Conservation (phyloP, 2,113 vertebrate genomes). For the Hystrix brachyura region DNA sequence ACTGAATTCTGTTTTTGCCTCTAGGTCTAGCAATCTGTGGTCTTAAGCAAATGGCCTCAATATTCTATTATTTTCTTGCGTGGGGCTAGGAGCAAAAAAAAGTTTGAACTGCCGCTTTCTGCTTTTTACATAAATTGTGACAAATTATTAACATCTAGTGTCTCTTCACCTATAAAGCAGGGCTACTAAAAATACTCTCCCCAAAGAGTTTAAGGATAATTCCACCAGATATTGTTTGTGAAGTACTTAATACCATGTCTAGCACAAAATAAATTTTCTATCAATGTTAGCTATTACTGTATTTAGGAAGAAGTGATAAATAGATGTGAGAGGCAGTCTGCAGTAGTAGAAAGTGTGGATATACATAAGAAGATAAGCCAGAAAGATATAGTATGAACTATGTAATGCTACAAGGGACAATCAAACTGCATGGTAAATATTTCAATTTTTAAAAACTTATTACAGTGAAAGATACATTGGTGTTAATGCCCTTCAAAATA, state of each 20-base stretch:
- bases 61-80: neutral
- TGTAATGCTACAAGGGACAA: neutral
- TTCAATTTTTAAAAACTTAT: neutral
- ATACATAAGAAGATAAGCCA: neutral
- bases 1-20: neutral
- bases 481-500: neutral
- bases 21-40: neutral
- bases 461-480: neutral
- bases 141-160: neutral
- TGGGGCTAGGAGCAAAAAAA: neutral
- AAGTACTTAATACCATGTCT: neutral
- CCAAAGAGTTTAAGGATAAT: neutral
- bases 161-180: conserved; percentile 14
- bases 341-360: neutral
- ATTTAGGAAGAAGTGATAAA: conserved; percentile 19
- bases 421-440: neutral
- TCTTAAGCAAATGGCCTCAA: neutral
- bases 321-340: neutral
- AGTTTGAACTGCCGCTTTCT: neutral
- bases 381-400: neutral
- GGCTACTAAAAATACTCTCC: neutral
- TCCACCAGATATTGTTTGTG: neutral
- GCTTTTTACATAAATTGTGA: neutral
- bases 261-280: neutral
- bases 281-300: neutral